phyloP scores from a whole-genome alignment of 2,797 vertebrate species.

The Poecilia wingei region DNA sequence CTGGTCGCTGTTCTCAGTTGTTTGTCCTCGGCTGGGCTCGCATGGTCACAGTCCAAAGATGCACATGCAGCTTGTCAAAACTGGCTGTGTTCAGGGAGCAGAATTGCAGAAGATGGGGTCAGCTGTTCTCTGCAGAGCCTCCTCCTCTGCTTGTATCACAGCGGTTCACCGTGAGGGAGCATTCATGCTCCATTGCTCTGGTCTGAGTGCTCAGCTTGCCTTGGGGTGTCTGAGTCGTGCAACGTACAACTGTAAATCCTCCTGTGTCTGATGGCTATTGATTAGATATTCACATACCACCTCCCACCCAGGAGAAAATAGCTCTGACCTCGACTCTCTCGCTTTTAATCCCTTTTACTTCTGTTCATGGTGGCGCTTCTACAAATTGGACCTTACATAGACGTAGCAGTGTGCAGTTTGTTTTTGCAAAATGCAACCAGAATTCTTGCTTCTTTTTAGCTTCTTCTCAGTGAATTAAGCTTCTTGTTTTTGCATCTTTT shows the following conservation, averaged over 20 bases:
- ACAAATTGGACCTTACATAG: slow-evolving; percentile 30
- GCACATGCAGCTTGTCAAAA: neutral
- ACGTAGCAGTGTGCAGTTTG: slow-evolving; percentile 39
- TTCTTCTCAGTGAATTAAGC: slow-evolving; percentile 41
- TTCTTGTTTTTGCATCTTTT: slow-evolving; percentile 27
- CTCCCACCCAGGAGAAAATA: slow-evolving; percentile 47
- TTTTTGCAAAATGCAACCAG: slow-evolving; percentile 37
- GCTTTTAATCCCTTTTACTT: slow-evolving; percentile 49
- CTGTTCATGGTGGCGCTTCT: slow-evolving; percentile 38
- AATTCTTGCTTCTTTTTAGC: slow-evolving; percentile 16
- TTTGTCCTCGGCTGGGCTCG: neutral
- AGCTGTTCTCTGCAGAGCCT: slow-evolving; percentile 19
- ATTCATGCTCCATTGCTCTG: slow-evolving; percentile 66
- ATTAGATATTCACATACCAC: slow-evolving; percentile 74
- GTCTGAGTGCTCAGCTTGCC: slow-evolving; percentile 53
- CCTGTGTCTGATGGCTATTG: slow-evolving; percentile 70
- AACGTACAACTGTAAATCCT: slow-evolving; percentile 69
- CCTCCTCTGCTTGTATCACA: slow-evolving; percentile 36
- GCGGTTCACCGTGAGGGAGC: neutral
- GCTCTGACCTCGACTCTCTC: slow-evolving; percentile 37
- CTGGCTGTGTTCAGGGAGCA: neutral
- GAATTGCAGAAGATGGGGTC: slow-evolving; percentile 5
- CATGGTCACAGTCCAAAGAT: neutral
- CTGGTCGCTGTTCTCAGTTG: neutral
- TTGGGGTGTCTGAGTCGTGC: slow-evolving; percentile 63